Evolutionary conservation across 2,888 invertebrate genomes (phyloP), one percentile per base, ranked within the genome.

Genomic region (Hemithea aestivaria): DNA sequence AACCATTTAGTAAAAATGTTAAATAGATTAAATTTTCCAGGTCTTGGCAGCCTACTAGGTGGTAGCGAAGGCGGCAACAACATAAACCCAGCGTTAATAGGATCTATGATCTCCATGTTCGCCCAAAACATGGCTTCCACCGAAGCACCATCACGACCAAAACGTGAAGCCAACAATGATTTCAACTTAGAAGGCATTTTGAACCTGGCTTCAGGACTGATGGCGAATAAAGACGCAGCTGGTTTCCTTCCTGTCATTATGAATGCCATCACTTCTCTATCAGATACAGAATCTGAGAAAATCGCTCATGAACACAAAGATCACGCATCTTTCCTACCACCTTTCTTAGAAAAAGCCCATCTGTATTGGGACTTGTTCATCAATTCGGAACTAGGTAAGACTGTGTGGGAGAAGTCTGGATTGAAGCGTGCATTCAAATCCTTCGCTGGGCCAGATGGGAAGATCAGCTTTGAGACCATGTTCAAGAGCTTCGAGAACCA

Each of bases 401-500:
- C 91, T 0, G 66, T 94, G 5, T 92, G 93, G 89, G 90, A 91
- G 58, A 93, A 91, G 48, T 90, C 94, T 1, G 94, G 94, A 0
- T 78, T 94, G 8, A 91, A 91, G 50, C 90, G 89, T 28, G 89
- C 92, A 3, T 85, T 94, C 47, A 92, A 91, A 62, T 79, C 75
- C 0, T 95, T 95, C 72, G 88, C 89, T 2, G 92, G 92, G 11
- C 87, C 91, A 1, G 88, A 91, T 36, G 94, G 94, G 0, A 90
- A 89, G 45, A 77, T 95, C 40, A 91, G 92, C 62, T 93, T 93
- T 54, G 91, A 91, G 27, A 88, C 90, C 48, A 91, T 95, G 60
- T 89, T 94, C 53, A 92, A 92, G 57, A 91, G 93, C 53, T 90
- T 96, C 52, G 94, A 95, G 65, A 94, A 95, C 66, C 93, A 93